Conservation (phyloP, 2,888 invertebrate genomes). For the Agrypnus murinus region DNA sequence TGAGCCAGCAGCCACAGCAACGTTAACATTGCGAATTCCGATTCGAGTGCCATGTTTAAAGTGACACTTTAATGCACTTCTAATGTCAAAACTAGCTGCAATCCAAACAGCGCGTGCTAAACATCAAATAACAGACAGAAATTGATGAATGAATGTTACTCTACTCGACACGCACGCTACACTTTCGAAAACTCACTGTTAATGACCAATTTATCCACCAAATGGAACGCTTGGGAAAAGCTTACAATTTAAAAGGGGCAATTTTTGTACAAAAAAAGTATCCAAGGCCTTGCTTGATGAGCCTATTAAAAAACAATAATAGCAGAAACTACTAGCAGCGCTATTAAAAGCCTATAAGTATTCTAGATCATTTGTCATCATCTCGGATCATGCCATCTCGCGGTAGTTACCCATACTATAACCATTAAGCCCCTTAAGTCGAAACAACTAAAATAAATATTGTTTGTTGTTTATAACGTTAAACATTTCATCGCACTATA, state of each 20-base stretch:
- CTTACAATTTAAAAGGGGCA: background rate
- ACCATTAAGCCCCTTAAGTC: too few relatives aligned
- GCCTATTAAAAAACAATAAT: conserved; percentile 1
- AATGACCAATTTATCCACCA: conserved; percentile 34
- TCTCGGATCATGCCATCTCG: too few relatives aligned
- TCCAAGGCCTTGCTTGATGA: background rate
- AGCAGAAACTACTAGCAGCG: background rate
- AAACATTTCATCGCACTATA: conserved; percentile 28
- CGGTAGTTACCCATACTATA: too few relatives aligned
- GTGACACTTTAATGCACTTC: conserved; percentile 43
- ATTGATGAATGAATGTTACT: conserved; percentile 35
- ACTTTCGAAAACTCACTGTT: conserved; percentile 29
- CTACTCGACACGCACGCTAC: conserved; percentile 24
- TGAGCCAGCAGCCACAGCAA: conserved; percentile 17
- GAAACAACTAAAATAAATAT: too few relatives aligned
- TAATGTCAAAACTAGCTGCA: conserved; percentile 27
- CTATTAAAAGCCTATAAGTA: too few relatives aligned
- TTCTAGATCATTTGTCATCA: too few relatives aligned
- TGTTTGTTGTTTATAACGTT: conserved; percentile 33
- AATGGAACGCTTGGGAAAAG: conserved; percentile 21
- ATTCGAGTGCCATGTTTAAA: conserved; percentile 12
- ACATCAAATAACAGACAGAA: conserved; percentile 19
- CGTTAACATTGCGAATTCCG: conserved; percentile 32
- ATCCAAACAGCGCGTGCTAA: conserved; percentile 17
- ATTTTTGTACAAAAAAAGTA: background rate